Base-by-base conservation (phyloP, 2,113 vertebrate genomes). In the Mastomys coucha region DNA sequence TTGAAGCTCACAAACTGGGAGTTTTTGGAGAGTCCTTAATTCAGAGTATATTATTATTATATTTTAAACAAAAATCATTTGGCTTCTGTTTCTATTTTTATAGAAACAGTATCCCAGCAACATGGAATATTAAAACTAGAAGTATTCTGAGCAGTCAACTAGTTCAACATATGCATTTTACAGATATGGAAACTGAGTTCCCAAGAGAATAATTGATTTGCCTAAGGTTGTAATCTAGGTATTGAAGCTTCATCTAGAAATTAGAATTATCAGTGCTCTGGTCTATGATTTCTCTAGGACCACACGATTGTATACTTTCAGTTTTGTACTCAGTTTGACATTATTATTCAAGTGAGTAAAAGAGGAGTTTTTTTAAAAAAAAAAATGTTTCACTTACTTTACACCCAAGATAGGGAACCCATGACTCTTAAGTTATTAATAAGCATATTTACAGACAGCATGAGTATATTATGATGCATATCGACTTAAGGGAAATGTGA, bases 311-410 rank as follows among this genome's bases (percentile, higher is more conserved):
- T 31, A 69, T 7, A 75, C 13, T 84, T 95, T 96, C 77, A 92
- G 94, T 93, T 45, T 97, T 97, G 84, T 88, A 95, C 65, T 84
- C 49, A 89, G 31, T 77, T 0, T n/a, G 77, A 93, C 16, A 93
- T 98, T 98, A 93, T 98, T 98, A 97, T 91, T 93, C 88, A 96
- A 98, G 97, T 96, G 56, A 96, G 97, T 91, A 85, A 88, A 98
- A 84, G 53, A 94, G 69, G 96, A 94, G 82, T 97, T 98, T 98
- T 97, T 95, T n/a, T n/a, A n/a, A 5, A 31, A n/a, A 65, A 67
- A 97, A 67, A 87, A 97, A 98, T 97, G 98, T 98, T 98, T 98
- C 65, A 80, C 49, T 88, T 97, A 88, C 85, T 97, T 95, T 96
- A 88, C 67, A 95, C 80, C 75, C 26, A 98, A 98, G 96, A 97